Evolutionary conservation across 2,797 vertebrate genomes (phyloP).

Genomic region (Pithecia hirsuta): DNA sequence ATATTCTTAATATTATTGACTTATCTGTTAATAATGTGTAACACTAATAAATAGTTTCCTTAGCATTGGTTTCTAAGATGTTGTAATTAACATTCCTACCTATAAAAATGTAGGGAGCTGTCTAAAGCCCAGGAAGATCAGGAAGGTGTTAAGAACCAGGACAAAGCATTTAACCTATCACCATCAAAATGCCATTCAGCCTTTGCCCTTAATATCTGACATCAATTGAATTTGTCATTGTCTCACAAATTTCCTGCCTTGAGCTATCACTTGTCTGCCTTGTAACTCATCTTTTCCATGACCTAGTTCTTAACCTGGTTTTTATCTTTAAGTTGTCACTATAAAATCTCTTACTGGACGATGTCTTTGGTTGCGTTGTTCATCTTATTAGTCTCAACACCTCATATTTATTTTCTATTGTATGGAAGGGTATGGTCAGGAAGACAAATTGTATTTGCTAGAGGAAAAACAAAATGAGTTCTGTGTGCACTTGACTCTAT

Average conservation of each 20-base stretch:
- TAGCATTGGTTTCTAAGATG: neutral
- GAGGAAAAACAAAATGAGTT: conserved; percentile 38
- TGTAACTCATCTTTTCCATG: neutral
- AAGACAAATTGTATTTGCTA: conserved; percentile 58
- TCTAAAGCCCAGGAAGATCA: neutral
- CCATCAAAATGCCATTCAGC: neutral
- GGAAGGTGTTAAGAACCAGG: neutral
- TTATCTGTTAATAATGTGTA: neutral
- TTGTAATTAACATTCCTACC: neutral
- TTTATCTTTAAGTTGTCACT: conserved; percentile 11
- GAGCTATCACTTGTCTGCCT: neutral
- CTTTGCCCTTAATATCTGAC: neutral
- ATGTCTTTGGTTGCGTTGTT: neutral
- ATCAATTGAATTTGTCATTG: neutral
- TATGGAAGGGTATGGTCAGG: conserved; percentile 12
- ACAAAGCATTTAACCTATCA: neutral
- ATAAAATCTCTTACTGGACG: neutral
- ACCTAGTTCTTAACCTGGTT: neutral
- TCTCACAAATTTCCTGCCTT: neutral
- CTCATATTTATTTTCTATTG: conserved; percentile 18
- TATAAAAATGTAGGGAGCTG: neutral
- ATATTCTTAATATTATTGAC: neutral
- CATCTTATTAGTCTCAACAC: conserved; percentile 36
- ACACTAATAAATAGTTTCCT: neutral
- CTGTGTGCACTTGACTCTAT: neutral